phyloP scores from a whole-genome alignment of 2,113 vertebrate species.

The Herpetotheres cachinnans region DNA sequence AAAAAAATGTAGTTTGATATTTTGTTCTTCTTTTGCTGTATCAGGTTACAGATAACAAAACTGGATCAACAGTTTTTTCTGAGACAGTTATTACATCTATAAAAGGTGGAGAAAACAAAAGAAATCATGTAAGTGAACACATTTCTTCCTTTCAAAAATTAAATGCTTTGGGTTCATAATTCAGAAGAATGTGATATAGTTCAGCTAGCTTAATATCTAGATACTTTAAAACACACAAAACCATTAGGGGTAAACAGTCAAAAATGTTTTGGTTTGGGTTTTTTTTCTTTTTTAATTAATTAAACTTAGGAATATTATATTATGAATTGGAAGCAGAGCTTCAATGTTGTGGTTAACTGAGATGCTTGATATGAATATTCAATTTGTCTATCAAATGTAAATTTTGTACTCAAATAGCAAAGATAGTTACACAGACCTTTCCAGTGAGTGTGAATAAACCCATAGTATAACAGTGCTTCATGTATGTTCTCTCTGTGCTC shows the following conservation, averaged over 20 bases:
- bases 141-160: not conserved
- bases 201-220: not conserved
- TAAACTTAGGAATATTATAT: not conserved
- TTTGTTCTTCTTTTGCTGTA: not conserved
- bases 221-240: not conserved
- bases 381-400: not conserved
- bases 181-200: not conserved
- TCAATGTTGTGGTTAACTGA: not conserved
- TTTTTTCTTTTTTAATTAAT: not conserved
- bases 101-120: conserved; percentile 74
- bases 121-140: conserved; percentile 79
- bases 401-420: not conserved
- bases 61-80: conserved; percentile 75
- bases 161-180: not conserved
- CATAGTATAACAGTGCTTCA: not conserved
- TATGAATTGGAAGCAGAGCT: not conserved
- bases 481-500: not conserved
- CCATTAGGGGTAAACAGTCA: not conserved
- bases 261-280: not conserved
- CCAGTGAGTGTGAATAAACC: not conserved
- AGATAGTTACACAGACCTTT: not conserved
- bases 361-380: not conserved
- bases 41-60: conserved; percentile 82
- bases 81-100: conserved; percentile 73
- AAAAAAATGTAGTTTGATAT: not conserved